phyloP scores from a whole-genome alignment of 1,140 invertebrate genomes.

The Cephus cinctus region DNA sequence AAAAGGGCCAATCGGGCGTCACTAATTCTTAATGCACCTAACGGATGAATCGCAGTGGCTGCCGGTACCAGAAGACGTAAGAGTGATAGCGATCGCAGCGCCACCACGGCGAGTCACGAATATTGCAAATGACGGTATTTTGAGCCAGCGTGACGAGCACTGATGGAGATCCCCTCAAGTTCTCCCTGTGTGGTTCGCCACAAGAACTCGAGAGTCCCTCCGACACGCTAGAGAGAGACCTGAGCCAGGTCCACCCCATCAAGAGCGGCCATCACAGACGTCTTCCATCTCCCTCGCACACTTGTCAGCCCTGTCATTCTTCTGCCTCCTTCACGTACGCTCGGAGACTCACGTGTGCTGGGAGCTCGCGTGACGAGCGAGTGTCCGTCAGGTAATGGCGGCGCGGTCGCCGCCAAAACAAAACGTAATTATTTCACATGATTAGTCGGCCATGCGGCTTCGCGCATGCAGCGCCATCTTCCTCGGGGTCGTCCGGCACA shows the following conservation, averaged over 20 bases:
- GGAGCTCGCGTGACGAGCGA: conserved; percentile 42
- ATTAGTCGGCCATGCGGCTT: conserved; percentile 37
- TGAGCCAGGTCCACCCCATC: conserved; percentile 24
- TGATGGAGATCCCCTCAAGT: conserved; percentile 40
- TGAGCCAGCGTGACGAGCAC: conserved; percentile 48
- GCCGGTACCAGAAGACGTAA: too few species aligned
- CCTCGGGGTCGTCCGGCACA: too few species aligned
- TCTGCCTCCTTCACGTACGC: conserved; percentile 8
- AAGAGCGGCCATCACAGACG: neutral
- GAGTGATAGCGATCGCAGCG: too few species aligned
- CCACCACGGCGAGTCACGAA: conserved; percentile 38
- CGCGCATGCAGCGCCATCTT: conserved; percentile 6
- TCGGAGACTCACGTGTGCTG: conserved; percentile 7
- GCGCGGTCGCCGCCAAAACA: conserved; percentile 34
- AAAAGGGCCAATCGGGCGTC: too few species aligned
- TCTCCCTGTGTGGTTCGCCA: conserved; percentile 46
- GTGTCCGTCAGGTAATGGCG: conserved; percentile 38
- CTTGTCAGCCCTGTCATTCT: conserved; percentile 11
- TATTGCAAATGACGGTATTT: conserved; percentile 42
- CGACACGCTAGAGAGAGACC: conserved; percentile 19
- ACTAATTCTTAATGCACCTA: too few species aligned
- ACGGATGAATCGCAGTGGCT: too few species aligned
- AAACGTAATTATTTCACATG: conserved; percentile 53
- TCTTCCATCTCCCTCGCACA: conserved; percentile 8
- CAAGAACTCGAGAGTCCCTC: too few species aligned